A percentile compares a stretch with the other conserved stretches of the same genome.
Conservation (phyloP, 2,888 invertebrate species). For the Eristalis tenax region DNA sequence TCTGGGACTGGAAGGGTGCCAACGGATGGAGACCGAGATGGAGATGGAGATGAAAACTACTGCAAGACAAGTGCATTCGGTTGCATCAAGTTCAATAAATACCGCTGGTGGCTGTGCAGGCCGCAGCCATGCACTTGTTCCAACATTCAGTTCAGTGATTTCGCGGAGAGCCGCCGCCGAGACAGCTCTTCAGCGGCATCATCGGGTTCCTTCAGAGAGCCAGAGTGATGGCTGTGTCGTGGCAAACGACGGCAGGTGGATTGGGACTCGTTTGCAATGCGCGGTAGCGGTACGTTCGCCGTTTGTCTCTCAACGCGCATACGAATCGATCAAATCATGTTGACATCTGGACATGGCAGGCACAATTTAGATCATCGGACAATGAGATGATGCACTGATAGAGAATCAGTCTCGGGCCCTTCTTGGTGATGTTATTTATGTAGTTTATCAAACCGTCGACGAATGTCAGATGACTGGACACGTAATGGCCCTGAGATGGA, state of each 20-base stretch:
- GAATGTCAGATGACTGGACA: slow-evolving; percentile 34
- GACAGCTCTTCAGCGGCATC: slow-evolving; percentile 69
- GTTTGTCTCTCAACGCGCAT: slow-evolving; percentile 68
- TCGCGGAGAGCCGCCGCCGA: slow-evolving; percentile 33
- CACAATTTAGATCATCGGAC: slow-evolving; percentile 72
- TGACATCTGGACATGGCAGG: slow-evolving; percentile 66
- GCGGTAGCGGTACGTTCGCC: slow-evolving; percentile 46
- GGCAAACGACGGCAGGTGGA: slow-evolving; percentile 65
- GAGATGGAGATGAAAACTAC: slow-evolving; percentile 19
- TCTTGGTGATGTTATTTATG: slow-evolving; percentile 64
- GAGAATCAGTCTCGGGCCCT: slow-evolving; percentile 60
- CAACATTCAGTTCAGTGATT: slow-evolving; percentile 54
- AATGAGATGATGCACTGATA: slow-evolving; percentile 61
- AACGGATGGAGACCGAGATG: slow-evolving; percentile 2
- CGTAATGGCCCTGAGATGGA: slow-evolving; percentile 13
- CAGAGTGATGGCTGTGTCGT: slow-evolving; percentile 67
- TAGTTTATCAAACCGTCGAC: slow-evolving; percentile 61
- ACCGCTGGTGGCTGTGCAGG: slow-evolving; percentile 45
- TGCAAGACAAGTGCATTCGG: slow-evolving; percentile 60
- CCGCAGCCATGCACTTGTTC: slow-evolving; percentile 48
- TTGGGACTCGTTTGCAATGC: slow-evolving; percentile 43
- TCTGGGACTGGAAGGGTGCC: slow-evolving; percentile 24
- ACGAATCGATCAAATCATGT: slow-evolving; percentile 64
- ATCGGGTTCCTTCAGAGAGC: slow-evolving; percentile 26
- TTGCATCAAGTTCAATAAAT: slow-evolving; percentile 66